phyloP scores from a whole-genome alignment of 2,888 invertebrate species.

The Eurytoma adleriae region DNA sequence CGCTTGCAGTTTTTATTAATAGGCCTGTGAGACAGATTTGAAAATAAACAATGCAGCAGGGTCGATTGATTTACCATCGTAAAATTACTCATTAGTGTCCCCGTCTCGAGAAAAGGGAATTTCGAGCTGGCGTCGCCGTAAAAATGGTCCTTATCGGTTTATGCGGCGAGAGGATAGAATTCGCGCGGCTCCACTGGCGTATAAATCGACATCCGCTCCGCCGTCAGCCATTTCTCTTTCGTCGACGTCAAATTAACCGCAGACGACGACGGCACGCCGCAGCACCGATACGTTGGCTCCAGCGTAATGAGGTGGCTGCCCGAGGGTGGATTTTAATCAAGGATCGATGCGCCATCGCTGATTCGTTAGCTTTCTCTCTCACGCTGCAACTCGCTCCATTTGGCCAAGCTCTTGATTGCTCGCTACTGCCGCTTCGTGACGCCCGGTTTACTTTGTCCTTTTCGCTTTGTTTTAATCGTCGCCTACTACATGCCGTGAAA shows the following conservation, averaged over 20 bases:
- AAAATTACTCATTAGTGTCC: constrained; percentile 35
- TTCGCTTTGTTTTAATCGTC: neutral
- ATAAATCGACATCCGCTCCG: constrained; percentile 48
- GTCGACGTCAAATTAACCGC: constrained; percentile 59
- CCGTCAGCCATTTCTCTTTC: constrained; percentile 53
- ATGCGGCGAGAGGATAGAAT: constrained; percentile 27
- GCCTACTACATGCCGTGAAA: no score
- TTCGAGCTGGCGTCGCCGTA: neutral
- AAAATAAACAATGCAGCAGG: neutral
- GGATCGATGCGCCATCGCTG: constrained; percentile 70
- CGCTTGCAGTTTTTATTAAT: neutral
- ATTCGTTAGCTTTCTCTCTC: constrained; percentile 62
- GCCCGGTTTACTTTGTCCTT: neutral
- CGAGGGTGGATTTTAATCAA: constrained; percentile 72
- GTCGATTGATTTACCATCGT: constrained; percentile 2
- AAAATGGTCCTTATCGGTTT: constrained; percentile 31
- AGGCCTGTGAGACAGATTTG: neutral
- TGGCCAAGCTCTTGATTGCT: neutral
- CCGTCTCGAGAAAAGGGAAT: neutral
- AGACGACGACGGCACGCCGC: constrained; percentile 57
- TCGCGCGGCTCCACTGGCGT: constrained; percentile 1
- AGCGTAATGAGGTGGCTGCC: constrained; percentile 72
- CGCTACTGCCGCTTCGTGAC: constrained; percentile 13
- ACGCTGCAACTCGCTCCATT: constrained; percentile 30
- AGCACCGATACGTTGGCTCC: constrained; percentile 44